A percentile compares a stretch with the other conserved stretches of the same genome.
These are phyloP conservation scores for Acromyrmex echinatior DNA, from an alignment of 1,140 invertebrate genomes.

Conservation along the genomic window DNA sequence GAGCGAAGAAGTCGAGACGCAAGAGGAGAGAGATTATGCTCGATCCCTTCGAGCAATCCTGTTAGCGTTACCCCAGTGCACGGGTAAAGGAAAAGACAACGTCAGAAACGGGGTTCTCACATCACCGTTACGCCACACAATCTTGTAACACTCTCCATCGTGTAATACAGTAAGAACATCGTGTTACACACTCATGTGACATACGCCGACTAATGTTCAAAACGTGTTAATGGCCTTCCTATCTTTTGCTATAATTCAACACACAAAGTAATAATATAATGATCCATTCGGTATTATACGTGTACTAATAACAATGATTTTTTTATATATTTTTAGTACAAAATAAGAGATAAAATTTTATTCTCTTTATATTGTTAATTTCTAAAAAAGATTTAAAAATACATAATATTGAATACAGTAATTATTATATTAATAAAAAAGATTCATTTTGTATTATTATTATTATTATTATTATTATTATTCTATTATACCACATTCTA, in stretches of 20 bases:
- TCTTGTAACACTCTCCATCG: slow-evolving; percentile 55
- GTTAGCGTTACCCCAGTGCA: slow-evolving; percentile 75
- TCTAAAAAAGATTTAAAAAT: neutral
- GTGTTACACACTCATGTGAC: slow-evolving; percentile 60
- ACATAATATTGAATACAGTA: neutral
- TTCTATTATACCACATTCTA: no score
- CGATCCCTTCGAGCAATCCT: slow-evolving; percentile 79
- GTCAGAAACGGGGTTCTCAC: slow-evolving; percentile 56
- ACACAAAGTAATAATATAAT: neutral
- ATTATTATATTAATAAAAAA: neutral
- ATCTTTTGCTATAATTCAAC: slow-evolving; percentile 1
- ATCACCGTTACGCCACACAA: slow-evolving; percentile 29
- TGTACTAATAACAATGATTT: neutral
- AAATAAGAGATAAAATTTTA: neutral
- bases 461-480: neutral
- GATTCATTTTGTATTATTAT: neutral
- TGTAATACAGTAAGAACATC: slow-evolving; percentile 73
- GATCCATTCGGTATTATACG: neutral
- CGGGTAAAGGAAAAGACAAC: slow-evolving; percentile 71
- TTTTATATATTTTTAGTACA: neutral
- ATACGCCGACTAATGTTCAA: slow-evolving; percentile 62
- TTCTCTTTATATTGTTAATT: neutral
- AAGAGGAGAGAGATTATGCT: slow-evolving; percentile 72
- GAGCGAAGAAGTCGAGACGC: slow-evolving; percentile 53
- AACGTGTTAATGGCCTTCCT: slow-evolving; percentile 37